These are phyloP conservation scores for Spatulosminthurus flaviceps DNA, from an alignment of 2,888 invertebrate species.

Conservation along the genomic window DNA sequence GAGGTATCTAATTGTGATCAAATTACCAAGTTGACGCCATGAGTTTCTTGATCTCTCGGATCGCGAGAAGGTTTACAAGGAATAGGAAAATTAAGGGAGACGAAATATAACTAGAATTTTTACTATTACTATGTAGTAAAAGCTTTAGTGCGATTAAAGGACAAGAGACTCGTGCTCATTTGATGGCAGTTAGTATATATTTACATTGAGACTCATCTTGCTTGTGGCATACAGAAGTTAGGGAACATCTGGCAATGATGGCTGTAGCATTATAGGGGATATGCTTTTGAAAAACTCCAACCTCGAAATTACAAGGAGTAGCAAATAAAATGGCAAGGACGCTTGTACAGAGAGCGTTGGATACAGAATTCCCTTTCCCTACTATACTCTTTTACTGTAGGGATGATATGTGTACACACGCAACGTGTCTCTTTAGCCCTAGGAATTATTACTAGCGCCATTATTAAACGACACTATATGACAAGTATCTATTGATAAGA, in stretches of 20 bases:
- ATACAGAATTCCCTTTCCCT: too few relatives aligned
- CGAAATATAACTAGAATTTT: not conserved
- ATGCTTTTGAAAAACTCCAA: too few relatives aligned
- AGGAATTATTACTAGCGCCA: not conserved
- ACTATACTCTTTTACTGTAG: too few relatives aligned
- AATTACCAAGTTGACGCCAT: slow-evolving; percentile 27
- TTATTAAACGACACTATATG: slow-evolving; percentile 1
- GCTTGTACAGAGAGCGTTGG: too few relatives aligned
- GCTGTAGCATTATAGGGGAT: too few relatives aligned
- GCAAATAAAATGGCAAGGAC: too few relatives aligned
- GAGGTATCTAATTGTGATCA: slow-evolving; percentile 7
- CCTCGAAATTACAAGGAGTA: too few relatives aligned
- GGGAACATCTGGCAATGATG: too few relatives aligned
- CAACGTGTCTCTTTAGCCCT: not conserved
- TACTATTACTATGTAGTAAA: not conserved
- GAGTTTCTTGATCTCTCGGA: slow-evolving; percentile 29
- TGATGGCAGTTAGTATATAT: not conserved
- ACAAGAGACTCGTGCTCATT: slow-evolving; percentile 13
- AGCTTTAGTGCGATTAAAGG: not conserved
- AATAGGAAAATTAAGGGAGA: not conserved
- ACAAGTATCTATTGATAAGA: not conserved
- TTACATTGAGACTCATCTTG: too few relatives aligned
- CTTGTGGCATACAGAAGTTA: too few relatives aligned
- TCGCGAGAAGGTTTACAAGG: slow-evolving; percentile 7
- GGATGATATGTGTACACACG: too few relatives aligned